Conservation (phyloP, 2,113 vertebrate species). For the Etheostoma cragini region DNA sequence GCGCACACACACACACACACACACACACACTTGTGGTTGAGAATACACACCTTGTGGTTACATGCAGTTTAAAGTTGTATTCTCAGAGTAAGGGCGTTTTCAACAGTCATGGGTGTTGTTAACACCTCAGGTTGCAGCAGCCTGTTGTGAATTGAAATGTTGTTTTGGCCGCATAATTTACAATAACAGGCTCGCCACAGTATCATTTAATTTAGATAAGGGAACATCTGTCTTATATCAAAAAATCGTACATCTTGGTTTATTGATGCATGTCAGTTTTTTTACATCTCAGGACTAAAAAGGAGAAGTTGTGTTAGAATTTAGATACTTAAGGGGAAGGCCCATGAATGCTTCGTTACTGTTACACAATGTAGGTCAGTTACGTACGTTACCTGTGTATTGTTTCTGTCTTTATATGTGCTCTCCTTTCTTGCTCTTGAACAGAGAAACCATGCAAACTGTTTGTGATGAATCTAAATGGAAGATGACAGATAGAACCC, state of each 20-base stretch:
- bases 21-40: conserved; percentile 28
- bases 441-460: neutral
- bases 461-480: neutral
- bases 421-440: conserved; percentile 9
- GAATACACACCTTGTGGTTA: conserved; percentile 24
- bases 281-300: conserved; percentile 31
- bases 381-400: neutral
- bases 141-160: neutral
- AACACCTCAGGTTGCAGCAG: conserved; percentile 58
- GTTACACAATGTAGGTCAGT: conserved; percentile 32
- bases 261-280: neutral
- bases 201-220: neutral
- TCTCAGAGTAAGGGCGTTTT: conserved; percentile 74
- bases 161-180: conserved; percentile 5
- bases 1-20: neutral
- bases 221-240: neutral
- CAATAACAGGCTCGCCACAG: neutral
- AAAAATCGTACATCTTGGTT: neutral
- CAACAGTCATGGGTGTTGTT: conserved; percentile 77
- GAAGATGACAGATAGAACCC: conserved; percentile 10
- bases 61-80: conserved; percentile 24
- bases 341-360: neutral
- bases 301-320: conserved; percentile 52
- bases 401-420: neutral
- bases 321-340: neutral